These are phyloP conservation scores for Onchidella celtica DNA, from an alignment of 2,888 invertebrate genomes.

Conservation along the genomic window DNA sequence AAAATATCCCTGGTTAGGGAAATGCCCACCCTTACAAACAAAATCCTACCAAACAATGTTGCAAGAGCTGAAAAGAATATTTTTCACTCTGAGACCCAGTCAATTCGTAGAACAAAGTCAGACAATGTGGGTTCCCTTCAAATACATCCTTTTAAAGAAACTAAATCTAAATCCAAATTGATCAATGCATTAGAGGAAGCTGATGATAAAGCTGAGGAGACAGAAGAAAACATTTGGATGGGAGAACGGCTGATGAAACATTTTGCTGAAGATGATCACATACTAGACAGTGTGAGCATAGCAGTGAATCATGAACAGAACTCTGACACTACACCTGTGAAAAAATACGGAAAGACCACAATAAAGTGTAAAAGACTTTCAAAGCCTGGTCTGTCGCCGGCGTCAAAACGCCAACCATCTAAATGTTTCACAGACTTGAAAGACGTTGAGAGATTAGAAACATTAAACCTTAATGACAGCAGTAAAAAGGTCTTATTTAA, in stretches of 20 bases:
- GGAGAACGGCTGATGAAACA: conserved; percentile 9
- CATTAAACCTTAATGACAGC: background rate
- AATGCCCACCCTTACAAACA: too few species aligned
- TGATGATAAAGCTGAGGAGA: conserved; percentile 17
- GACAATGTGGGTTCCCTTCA: too few species aligned
- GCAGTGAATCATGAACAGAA: background rate
- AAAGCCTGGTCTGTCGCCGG: conserved; percentile 62
- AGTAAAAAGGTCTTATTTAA: conserved; percentile 1
- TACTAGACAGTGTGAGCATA: background rate
- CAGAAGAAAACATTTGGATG: conserved; percentile 31
- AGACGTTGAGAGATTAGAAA: background rate
- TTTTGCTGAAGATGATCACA: background rate
- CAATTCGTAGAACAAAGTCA: background rate
- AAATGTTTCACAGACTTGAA: conserved; percentile 27
- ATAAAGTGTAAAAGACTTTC: conserved; percentile 60
- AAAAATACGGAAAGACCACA: conserved; percentile 44
- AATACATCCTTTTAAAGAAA: background rate
- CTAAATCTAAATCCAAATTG: conserved; percentile 26
- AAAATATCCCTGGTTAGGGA: too few species aligned
- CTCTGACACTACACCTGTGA: conserved; percentile 49
- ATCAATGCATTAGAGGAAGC: conserved; percentile 34
- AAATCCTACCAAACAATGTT: too few species aligned
- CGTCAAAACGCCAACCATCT: conserved; percentile 54
- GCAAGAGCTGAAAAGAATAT: background rate
- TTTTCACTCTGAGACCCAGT: background rate